phyloP scores from a whole-genome alignment of 2,113 vertebrate genomes.

The Caracal caracal region DNA sequence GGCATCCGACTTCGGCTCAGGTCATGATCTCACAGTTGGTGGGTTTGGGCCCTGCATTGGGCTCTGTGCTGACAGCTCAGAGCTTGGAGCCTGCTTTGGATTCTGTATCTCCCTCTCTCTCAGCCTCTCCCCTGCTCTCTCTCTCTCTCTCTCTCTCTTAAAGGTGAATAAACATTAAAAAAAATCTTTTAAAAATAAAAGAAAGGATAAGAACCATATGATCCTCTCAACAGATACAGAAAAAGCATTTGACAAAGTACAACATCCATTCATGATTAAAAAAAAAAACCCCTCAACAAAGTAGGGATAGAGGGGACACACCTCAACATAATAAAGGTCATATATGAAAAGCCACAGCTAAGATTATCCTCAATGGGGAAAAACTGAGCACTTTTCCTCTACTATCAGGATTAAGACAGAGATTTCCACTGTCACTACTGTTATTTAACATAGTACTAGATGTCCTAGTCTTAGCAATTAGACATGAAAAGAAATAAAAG shows the following conservation, averaged over 20 bases:
- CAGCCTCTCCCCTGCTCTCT: no score
- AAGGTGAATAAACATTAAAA: no score
- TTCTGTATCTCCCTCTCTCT: no score
- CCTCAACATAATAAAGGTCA: not conserved
- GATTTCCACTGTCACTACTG: not conserved
- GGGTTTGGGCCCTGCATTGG: no score
- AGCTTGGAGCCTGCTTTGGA: no score
- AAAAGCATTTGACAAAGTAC: not conserved
- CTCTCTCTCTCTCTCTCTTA: no score
- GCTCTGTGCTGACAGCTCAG: no score
- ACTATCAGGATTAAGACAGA: not conserved
- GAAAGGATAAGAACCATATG: not conserved
- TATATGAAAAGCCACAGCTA: not conserved
- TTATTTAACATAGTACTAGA: not conserved
- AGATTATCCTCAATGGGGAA: not conserved
- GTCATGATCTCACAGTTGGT: no score
- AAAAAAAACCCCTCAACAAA: not conserved
- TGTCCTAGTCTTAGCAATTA: not conserved
- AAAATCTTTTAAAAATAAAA: not conserved
- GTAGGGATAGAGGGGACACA: not conserved
- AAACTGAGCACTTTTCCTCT: not conserved
- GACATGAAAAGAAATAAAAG: not conserved
- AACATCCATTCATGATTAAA: not conserved
- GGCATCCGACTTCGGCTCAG: no score
- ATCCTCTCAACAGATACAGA: not conserved